phyloP scores from a whole-genome alignment of 2,797 vertebrate species.

The Sebastes trivittatus region DNA sequence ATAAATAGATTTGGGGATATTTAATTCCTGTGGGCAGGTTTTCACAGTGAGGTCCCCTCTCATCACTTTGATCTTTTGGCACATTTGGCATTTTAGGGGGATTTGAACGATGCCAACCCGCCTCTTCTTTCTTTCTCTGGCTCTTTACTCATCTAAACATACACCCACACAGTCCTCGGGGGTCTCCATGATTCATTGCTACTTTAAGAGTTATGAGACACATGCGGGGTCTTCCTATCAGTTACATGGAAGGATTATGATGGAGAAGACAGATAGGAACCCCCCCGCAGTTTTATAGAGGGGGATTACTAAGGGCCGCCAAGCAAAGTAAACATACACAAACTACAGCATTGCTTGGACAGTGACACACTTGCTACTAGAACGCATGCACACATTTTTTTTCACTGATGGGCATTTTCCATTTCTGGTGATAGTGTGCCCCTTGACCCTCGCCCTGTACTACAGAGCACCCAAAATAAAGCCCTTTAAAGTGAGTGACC shows the following conservation, averaged over 20 bases:
- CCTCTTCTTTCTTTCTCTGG: neutral
- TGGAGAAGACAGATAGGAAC: constrained; percentile 58
- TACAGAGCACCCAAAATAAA: constrained; percentile 60
- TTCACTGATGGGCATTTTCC: constrained; percentile 16
- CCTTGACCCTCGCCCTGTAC: constrained; percentile 20
- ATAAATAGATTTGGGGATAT: constrained; percentile 29
- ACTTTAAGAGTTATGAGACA: constrained; percentile 61
- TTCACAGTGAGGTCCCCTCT: constrained; percentile 26
- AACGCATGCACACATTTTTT: constrained; percentile 12
- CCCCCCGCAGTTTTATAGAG: constrained; percentile 46
- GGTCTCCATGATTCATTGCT: constrained; percentile 54
- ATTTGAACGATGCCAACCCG: neutral
- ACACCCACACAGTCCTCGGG: constrained; percentile 18
- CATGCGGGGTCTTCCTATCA: constrained; percentile 57
- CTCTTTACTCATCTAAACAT: constrained; percentile 34
- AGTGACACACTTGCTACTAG: constrained; percentile 4
- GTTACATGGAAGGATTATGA: constrained; percentile 70
- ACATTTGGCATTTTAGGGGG: constrained; percentile 29
- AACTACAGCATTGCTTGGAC: constrained; percentile 50
- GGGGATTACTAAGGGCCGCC: constrained; percentile 40
- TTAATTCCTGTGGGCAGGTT: constrained; percentile 4
- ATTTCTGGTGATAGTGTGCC: constrained; percentile 32
- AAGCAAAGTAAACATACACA: constrained; percentile 61
- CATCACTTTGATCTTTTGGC: constrained; percentile 30
- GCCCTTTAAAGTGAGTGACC: constrained; percentile 50